Evolutionary conservation across 2,113 vertebrate genomes (phyloP), one percentile per base, ranked within the genome.

Genomic region (Saccopteryx bilineata): DNA sequence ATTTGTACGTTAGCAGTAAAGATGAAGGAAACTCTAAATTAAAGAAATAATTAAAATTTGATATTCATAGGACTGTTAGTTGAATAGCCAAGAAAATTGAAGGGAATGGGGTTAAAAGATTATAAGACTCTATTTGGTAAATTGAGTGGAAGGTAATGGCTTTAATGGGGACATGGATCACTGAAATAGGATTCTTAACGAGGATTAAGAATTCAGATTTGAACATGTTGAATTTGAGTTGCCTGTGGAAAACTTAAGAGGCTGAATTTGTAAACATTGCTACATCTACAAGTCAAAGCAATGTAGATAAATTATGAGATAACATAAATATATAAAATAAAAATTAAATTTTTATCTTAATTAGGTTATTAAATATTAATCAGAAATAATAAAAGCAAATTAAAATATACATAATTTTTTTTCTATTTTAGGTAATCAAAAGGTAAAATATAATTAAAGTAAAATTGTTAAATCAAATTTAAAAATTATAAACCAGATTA

Each of bases 301-400:
- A 21, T 96, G n/a, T 54, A 96, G 52, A 81, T 72, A 89, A 92
- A 63, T 58, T 9, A 19, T 75, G 12, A 83, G 86, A 33, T 5
- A 50, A 68, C n/a, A 60, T 58, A 90, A 90, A 82, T 54, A 6
- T 17, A 26, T 63, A 91, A 78, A 72, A 71, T n/a, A 63, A 60
- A 28, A 9, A 66, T 18, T 31, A 78, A 54, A 68, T 10, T 75
- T 8, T 80, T 10, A 52, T 79, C 31, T 78, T 74, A 58, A 79
- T 52, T 26, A 65, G 21, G 1, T 80, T 88, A 48, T 69, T n/a
- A 39, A 61, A 65, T 90, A 56, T 33, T 81, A 76, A 50, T 46
- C 14, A 39, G 1, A 71, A 63, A 21, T 23, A 54, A 0, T 88
- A 66, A 93, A 79, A 56, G 5, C 21, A 76, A 66, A 48, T 85